Base-by-base conservation (phyloP, 2,113 vertebrate species). In the Megalops atlanticus region DNA sequence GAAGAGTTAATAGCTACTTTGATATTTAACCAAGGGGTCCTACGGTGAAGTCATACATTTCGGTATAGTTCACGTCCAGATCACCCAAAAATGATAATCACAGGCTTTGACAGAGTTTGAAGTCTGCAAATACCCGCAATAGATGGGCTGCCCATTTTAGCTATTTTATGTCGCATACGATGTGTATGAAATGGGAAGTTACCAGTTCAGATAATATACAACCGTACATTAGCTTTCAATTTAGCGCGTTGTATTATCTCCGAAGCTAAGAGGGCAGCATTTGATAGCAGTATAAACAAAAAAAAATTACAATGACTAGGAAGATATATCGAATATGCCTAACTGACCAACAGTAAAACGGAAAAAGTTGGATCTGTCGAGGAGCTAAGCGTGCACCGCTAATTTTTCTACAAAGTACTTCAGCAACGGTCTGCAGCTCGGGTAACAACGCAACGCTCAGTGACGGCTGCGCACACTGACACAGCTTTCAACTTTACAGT, bases 401-500 rank as follows among this genome's bases (percentile, higher is more conserved):
- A 27, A 64, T 64, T 64, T 24, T 79, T 47, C 43, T 47, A 16
- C 64, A 45, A 71, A 71, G 36, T 38, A 35, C 15, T 3, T 71
- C 2, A 38, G 16, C 33, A 71, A 71, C 18, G 5, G 69, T 68
- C 58, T 36, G 41, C 76, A 41, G 77, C 58, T 71, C 64, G 39
- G 8, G 58, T 36, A 77, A 16, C 77, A 43, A 58, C 11, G 41
- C 77, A 79, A 8, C 47, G 41, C 31, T 33, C 40, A 40, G 40
- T 45, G 54, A 64, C 77, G 40, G 77, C 41, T 69, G 36, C 77
- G 38, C 52, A 27, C 39, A 35, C 38, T 41, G 36, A 47, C 45
- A 58, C 47, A 58, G 75, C 69, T 43, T 79, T 79, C 58, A 47
- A 73, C 79, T 79, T 35, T 38, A 16, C 77, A 45, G 64, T 40